phyloP scores from a whole-genome alignment of 2,113 vertebrate species.

The Poicephalus gulielmi region DNA sequence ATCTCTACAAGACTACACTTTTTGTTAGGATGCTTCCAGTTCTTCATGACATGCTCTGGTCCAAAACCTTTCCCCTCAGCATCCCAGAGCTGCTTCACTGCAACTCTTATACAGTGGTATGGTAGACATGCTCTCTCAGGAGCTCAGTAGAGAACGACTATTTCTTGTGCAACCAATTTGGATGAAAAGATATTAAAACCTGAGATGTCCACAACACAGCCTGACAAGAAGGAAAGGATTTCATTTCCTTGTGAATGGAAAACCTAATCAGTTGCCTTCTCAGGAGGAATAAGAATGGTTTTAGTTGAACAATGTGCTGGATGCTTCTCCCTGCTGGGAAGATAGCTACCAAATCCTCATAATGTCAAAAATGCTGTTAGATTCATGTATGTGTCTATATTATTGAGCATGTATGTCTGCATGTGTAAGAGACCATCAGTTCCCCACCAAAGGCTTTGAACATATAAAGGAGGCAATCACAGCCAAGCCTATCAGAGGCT shows the following conservation, averaged over 20 bases:
- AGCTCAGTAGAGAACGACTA: not conserved
- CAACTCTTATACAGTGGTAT: not conserved
- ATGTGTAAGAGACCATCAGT: not conserved
- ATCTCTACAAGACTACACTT: not conserved
- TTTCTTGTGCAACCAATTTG: not conserved
- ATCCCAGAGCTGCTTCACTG: not conserved
- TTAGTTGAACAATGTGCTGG: not conserved
- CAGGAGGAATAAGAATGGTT: not conserved
- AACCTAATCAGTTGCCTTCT: not conserved
- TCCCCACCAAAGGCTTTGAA: not conserved
- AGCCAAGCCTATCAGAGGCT: not conserved
- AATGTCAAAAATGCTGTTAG: not conserved
- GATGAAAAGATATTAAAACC: not conserved
- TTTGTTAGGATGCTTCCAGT: not conserved
- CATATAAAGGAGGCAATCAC: not conserved
- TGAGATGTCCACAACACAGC: not conserved
- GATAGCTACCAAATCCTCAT: not conserved
- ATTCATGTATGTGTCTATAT: not conserved
- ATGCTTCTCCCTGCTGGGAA: not conserved
- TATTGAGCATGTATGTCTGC: not conserved
- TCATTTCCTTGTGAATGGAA: not conserved
- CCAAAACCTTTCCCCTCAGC: not conserved
- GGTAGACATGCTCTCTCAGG: not conserved
- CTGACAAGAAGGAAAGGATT: not conserved
- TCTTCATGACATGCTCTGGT: not conserved